Percentiles rank a stretch among this genome's conserved stretches.
Evolutionary conservation across 2,888 invertebrate species (phyloP).

Genomic region (Nycteola revayana): DNA sequence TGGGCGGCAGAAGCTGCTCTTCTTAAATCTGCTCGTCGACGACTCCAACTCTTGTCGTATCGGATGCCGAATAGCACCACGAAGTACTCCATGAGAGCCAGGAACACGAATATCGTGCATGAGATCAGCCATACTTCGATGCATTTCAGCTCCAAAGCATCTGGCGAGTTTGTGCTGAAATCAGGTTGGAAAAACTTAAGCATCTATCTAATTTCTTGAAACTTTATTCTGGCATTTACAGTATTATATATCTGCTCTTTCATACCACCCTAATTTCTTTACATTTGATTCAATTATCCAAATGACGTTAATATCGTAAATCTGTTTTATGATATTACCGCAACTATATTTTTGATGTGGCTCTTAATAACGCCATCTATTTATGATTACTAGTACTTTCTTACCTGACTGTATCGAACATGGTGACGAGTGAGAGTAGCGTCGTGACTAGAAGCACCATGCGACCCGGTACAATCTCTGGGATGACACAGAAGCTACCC

Average conservation of each 20-base stretch:
- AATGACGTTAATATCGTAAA: too few relatives aligned
- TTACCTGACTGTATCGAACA: constrained; percentile 85
- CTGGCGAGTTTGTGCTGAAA: constrained; percentile 84
- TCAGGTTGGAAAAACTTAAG: too few relatives aligned
- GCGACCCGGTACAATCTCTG: constrained; percentile 84
- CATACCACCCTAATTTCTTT: too few relatives aligned
- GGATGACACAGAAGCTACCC: constrained; percentile 85
- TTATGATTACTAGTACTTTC: too few relatives aligned
- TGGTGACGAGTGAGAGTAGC: constrained; percentile 83
- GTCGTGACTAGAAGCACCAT: constrained; percentile 85
- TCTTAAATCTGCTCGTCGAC: constrained; percentile 65
- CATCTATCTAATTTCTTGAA: too few relatives aligned
- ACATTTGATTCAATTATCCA: too few relatives aligned
- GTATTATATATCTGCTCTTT: too few relatives aligned
- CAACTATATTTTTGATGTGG: constrained; percentile 2
- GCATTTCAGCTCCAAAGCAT: constrained; percentile 83
- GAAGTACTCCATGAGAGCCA: constrained; percentile 84
- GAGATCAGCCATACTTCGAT: constrained; percentile 86
- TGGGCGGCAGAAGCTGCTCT: constrained; percentile 71
- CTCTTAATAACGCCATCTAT: too few relatives aligned
- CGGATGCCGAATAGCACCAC: constrained; percentile 84
- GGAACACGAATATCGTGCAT: constrained; percentile 84
- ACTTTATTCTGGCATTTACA: too few relatives aligned
- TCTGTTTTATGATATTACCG: too few relatives aligned
- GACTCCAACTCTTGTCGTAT: constrained; percentile 84